Conservation (phyloP, 2,888 invertebrate genomes). For the Itoplectis maculator region DNA sequence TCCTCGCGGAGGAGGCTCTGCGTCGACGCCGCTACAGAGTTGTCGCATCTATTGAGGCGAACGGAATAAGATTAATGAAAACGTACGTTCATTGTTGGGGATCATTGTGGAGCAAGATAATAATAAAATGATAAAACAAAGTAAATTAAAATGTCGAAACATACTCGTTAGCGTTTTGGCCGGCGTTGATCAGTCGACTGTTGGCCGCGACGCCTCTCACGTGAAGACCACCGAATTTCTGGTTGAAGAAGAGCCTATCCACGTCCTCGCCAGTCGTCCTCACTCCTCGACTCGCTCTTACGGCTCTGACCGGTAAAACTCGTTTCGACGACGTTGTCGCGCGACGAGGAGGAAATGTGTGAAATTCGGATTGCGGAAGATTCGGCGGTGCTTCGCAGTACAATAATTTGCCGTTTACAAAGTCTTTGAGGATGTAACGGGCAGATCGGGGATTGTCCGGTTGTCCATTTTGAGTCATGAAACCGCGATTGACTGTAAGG, state of each 20-base stretch:
- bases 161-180: conserved; percentile 25
- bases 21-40: conserved; percentile 71
- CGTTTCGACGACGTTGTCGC: conserved; percentile 83
- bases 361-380: conserved; percentile 87
- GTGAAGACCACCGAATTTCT: conserved; percentile 83
- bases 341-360: conserved; percentile 86
- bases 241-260: conserved; percentile 88
- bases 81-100: background rate
- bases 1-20: conserved; percentile 77
- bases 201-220: conserved; percentile 84
- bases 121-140: conserved; percentile 19
- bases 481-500: conserved; percentile 93
- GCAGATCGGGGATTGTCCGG: conserved; percentile 97
- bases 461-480: conserved; percentile 97
- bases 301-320: conserved; percentile 86
- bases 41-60: conserved; percentile 31
- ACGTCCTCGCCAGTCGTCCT: conserved; percentile 86
- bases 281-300: conserved; percentile 86
- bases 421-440: conserved; percentile 96
- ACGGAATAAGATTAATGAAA: background rate
- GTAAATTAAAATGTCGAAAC: conserved; percentile 1
- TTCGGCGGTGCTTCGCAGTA: conserved; percentile 94
- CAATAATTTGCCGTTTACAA: conserved; percentile 93
- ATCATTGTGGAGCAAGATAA: conserved; percentile 7
- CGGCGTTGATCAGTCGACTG: conserved; percentile 12